A percentile compares a stretch with the other conserved stretches of the same genome.
Evolutionary conservation across 2,797 vertebrate species (phyloP).

Genomic region (Mallotus villosus): DNA sequence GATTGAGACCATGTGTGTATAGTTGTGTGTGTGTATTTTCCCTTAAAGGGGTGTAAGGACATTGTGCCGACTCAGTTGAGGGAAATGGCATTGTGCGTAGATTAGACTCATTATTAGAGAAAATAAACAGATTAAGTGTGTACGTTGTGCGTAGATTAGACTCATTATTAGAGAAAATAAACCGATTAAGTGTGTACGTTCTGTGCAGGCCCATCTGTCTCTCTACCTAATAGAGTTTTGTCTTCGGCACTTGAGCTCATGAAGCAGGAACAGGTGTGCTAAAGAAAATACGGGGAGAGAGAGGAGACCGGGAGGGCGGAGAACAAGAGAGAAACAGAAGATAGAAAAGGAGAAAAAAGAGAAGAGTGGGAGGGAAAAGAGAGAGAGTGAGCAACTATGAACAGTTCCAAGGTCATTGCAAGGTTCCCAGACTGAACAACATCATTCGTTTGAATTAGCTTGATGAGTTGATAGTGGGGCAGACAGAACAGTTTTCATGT

Average conservation of each 20-base stretch:
- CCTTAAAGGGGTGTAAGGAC: background rate
- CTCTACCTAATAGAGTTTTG: conserved; percentile 26
- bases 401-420: conserved; percentile 40
- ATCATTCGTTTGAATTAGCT: conserved; percentile 29
- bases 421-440: conserved; percentile 10
- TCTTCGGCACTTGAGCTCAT: conserved; percentile 39
- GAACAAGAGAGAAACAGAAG: background rate
- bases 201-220: conserved; percentile 31
- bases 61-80: background rate
- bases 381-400: background rate
- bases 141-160: conserved; percentile 46
- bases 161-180: conserved; percentile 15
- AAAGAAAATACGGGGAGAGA: background rate
- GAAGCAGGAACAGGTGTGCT: conserved; percentile 37
- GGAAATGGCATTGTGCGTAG: conserved; percentile 33
- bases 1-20: background rate
- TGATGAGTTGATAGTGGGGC: conserved; percentile 16
- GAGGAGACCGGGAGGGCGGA: background rate
- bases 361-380: no score
- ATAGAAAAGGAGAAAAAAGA: no score
- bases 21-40: background rate
- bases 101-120: conserved; percentile 22
- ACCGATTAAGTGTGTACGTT: conserved; percentile 47
- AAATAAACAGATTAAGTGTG: conserved; percentile 46
- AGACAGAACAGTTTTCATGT: conserved; percentile 19